These are phyloP conservation scores for Steinernema feltiae DNA, from an alignment of 1,140 invertebrate genomes.

Conservation along the genomic window DNA sequence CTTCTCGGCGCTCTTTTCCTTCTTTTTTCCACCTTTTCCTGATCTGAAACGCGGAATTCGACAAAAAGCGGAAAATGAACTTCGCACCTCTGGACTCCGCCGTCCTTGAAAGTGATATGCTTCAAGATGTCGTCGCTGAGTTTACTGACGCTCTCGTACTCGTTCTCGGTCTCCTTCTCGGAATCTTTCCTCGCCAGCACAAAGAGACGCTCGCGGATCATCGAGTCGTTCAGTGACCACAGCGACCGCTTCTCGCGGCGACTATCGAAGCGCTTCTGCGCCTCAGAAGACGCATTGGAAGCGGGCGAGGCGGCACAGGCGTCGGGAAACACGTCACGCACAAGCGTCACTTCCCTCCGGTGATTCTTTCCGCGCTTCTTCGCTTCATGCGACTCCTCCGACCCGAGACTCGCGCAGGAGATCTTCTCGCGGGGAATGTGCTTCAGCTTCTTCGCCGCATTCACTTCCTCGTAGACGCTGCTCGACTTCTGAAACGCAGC, in stretches of 20 bases:
- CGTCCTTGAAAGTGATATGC: background rate
- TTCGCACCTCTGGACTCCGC: background rate
- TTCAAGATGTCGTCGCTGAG: background rate
- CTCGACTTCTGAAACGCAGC: background rate
- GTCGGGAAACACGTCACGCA: background rate
- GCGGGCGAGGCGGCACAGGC: background rate
- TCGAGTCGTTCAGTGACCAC: background rate
- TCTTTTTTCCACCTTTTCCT: background rate
- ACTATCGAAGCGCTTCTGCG: background rate
- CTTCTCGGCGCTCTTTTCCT: background rate
- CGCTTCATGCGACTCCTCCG: background rate
- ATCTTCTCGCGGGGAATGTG: background rate
- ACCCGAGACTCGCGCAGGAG: background rate
- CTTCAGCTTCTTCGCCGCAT: background rate
- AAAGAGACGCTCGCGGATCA: background rate
- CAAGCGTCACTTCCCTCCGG: background rate
- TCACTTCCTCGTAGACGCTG: background rate
- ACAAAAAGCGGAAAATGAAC: background rate
- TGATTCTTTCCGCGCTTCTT: background rate
- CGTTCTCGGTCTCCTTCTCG: background rate
- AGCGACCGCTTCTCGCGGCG: conserved; percentile 1
- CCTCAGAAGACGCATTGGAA: background rate
- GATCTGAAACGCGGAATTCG: background rate
- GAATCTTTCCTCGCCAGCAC: background rate
- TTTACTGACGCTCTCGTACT: background rate